These are phyloP conservation scores for Gnathochromis pfefferi DNA, from an alignment of 2,113 vertebrate genomes.

Conservation along the genomic window DNA sequence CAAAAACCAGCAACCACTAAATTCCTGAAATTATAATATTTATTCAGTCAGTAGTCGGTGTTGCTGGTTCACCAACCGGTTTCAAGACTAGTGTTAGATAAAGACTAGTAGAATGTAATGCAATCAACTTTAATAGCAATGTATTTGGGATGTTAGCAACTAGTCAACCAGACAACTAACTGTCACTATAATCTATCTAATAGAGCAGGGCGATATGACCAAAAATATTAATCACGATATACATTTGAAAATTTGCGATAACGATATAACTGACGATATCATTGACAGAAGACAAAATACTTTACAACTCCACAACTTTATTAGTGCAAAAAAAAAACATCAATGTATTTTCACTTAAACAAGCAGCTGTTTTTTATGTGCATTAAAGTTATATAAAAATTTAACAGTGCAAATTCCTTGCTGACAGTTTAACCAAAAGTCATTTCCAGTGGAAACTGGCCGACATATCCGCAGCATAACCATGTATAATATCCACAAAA, in stretches of 20 bases:
- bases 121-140: not conserved
- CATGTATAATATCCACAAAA: no score
- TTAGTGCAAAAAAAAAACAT: not conserved
- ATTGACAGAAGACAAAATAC: fast-evolving
- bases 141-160: not conserved
- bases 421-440: no score
- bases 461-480: fast-evolving
- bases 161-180: not conserved
- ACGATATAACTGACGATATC: fast-evolving
- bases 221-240: fast-evolving
- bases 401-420: fast-evolving
- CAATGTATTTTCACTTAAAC: not conserved
- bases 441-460: no score
- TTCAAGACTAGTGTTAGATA: not conserved
- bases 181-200: not conserved
- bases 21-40: not conserved
- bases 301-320: not conserved
- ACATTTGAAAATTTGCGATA: not conserved
- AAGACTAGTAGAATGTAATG: not conserved
- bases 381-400: not conserved
- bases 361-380: not conserved
- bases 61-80: not conserved
- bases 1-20: not conserved
- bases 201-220: not conserved
- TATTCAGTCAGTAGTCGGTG: not conserved